Evolutionary conservation across 1,140 invertebrate species (phyloP).

Genomic region (Chrysomallon squamiferum): DNA sequence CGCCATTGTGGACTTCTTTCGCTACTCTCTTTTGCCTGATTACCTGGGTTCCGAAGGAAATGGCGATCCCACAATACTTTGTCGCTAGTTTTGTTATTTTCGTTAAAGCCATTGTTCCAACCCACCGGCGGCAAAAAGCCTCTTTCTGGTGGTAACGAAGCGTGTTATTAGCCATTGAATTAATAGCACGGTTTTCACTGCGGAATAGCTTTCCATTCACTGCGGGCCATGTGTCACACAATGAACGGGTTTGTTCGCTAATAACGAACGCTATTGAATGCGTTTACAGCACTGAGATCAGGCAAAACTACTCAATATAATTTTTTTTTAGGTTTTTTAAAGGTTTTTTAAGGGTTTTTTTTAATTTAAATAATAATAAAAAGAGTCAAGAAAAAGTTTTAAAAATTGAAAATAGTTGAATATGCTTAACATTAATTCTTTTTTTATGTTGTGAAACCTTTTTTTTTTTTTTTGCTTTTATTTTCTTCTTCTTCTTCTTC

Average conservation of each 20-base stretch:
- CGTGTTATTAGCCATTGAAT: constrained; percentile 1
- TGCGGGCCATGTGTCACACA: neutral
- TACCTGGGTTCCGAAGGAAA: neutral
- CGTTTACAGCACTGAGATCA: neutral
- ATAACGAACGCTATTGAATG: neutral
- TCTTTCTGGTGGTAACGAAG: constrained; percentile 1
- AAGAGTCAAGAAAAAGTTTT: too few species aligned
- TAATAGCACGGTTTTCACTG: constrained; percentile 6
- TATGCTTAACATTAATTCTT: too few species aligned
- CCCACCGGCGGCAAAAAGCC: constrained; percentile 5
- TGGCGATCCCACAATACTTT: constrained; percentile 2
- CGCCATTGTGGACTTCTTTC: neutral
- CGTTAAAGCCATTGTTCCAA: neutral
- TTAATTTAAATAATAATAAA: too few species aligned
- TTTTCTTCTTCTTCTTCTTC: too few species aligned
- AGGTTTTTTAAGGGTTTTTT: too few species aligned
- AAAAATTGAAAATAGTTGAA: too few species aligned
- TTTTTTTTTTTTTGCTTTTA: too few species aligned
- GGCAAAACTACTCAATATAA: neutral
- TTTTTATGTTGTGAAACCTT: too few species aligned
- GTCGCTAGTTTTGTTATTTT: constrained; percentile 5
- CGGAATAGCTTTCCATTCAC: constrained; percentile 1
- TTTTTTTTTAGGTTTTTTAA: too few species aligned
- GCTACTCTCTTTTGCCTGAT: neutral
- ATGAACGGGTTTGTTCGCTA: neutral